Evolutionary conservation across 53 echinoderm and acorn worm genomes (phyloP).

Genomic region (Temnopleurus reevesii): DNA sequence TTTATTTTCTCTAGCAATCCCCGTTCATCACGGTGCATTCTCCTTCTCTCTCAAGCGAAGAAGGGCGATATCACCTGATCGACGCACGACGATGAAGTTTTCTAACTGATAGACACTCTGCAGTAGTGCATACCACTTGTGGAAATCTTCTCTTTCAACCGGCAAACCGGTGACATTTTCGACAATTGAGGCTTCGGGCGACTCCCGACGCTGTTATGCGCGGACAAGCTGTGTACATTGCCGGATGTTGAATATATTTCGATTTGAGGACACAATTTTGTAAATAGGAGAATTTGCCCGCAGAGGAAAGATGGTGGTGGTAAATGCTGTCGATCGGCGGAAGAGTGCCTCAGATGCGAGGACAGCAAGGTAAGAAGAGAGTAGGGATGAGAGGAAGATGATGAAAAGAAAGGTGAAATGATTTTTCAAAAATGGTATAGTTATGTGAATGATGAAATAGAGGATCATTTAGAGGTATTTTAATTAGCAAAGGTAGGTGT

Average conservation of each 20-base stretch:
- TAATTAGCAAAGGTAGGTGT: too few relatives aligned
- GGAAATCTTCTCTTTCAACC: slow-evolving; percentile 27
- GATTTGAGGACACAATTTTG: slow-evolving; percentile 25
- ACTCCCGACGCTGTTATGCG: neutral
- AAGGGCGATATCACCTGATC: slow-evolving; percentile 20
- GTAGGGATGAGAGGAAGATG: neutral
- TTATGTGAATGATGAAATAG: too few relatives aligned
- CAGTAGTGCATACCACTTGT: slow-evolving; percentile 25
- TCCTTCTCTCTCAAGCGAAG: neutral
- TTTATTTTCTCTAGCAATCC: slow-evolving; percentile 7
- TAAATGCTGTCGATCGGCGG: slow-evolving; percentile 43
- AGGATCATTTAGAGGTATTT: too few relatives aligned
- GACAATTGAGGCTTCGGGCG: neutral
- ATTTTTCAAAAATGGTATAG: neutral
- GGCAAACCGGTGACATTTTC: slow-evolving; percentile 9
- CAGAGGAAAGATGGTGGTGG: slow-evolving; percentile 43
- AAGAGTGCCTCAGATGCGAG: slow-evolving; percentile 30
- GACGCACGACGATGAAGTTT: neutral
- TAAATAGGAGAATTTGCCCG: slow-evolving; percentile 23
- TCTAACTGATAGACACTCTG: neutral
- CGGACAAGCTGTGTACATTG: slow-evolving; percentile 27
- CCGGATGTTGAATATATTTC: slow-evolving; percentile 9
- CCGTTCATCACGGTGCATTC: neutral
- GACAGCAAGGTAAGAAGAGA: slow-evolving; percentile 17
- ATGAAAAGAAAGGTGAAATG: neutral